phyloP scores from a whole-genome alignment of 2,888 invertebrate species.

The Ptilodon capucinus region DNA sequence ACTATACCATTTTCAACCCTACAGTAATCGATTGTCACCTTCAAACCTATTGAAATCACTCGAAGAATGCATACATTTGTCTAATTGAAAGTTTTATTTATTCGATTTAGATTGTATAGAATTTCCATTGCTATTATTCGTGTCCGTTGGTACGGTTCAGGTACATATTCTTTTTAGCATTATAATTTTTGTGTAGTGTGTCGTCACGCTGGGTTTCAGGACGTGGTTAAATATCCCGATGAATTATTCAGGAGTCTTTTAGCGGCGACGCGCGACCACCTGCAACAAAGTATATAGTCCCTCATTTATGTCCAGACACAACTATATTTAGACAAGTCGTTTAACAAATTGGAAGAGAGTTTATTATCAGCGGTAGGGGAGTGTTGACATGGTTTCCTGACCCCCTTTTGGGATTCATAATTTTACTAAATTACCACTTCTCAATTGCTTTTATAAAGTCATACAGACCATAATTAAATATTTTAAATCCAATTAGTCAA shows the following conservation, averaged over 20 bases:
- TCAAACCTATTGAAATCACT: slow-evolving; percentile 26
- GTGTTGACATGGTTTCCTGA: slow-evolving; percentile 9
- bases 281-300: slow-evolving; percentile 74
- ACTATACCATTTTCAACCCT: slow-evolving; percentile 22
- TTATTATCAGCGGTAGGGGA: slow-evolving; percentile 35
- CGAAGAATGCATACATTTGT: slow-evolving; percentile 23
- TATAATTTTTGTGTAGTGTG: slow-evolving; percentile 47
- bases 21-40: slow-evolving; percentile 36
- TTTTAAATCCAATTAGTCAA: too few species aligned
- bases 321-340: slow-evolving; percentile 49
- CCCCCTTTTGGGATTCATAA: neutral
- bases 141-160: slow-evolving; percentile 21
- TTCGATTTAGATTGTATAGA: slow-evolving; percentile 8
- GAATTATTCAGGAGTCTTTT: slow-evolving; percentile 78
- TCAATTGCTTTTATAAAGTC: too few species aligned
- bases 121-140: slow-evolving; percentile 20
- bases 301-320: slow-evolving; percentile 62
- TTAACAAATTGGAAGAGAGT: slow-evolving; percentile 48
- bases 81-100: slow-evolving; percentile 17
- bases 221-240: slow-evolving; percentile 71
- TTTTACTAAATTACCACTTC: too few species aligned
- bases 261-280: slow-evolving; percentile 65
- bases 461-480: too few species aligned
- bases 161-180: slow-evolving; percentile 51
- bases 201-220: slow-evolving; percentile 50